phyloP scores from a whole-genome alignment of 2,113 vertebrate species.

The Lampris incognitus region DNA sequence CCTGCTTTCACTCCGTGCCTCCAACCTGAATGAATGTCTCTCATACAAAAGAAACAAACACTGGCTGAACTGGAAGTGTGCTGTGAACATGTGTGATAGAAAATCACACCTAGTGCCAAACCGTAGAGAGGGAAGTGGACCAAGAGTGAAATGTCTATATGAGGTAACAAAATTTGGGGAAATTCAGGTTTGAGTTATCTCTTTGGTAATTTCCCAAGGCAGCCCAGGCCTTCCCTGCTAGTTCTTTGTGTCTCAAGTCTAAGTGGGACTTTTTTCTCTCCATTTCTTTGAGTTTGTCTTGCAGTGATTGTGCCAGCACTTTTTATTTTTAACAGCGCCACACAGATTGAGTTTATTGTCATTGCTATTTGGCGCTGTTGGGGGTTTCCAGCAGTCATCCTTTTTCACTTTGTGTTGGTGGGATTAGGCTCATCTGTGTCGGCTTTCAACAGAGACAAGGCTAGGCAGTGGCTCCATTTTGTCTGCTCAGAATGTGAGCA shows the following conservation, averaged over 20 bases:
- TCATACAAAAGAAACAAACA: conserved; percentile 10
- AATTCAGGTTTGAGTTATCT: conserved; percentile 52
- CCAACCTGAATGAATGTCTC: background rate
- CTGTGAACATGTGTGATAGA: background rate
- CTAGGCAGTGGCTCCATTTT: background rate
- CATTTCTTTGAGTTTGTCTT: too few species aligned
- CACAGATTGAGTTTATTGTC: conserved; percentile 17
- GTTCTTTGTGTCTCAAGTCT: background rate
- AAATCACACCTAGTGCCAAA: background rate
- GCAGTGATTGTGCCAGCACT: too few species aligned
- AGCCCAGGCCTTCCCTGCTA: background rate
- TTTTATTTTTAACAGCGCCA: background rate
- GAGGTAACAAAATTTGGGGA: conserved; percentile 42
- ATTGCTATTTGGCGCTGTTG: conserved; percentile 14
- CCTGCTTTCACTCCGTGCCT: background rate
- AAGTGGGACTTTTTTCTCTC: background rate
- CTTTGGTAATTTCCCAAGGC: conserved; percentile 9
- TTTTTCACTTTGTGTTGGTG: conserved; percentile 16
- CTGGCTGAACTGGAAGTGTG: background rate
- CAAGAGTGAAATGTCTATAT: background rate
- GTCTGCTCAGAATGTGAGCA: conserved; percentile 8
- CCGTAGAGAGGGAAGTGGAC: background rate
- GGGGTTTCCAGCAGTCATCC: conserved; percentile 32
- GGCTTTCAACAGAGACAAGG: background rate
- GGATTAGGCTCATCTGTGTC: background rate